phyloP scores from a whole-genome alignment of 2,797 vertebrate genomes.

The Alcedo atthis region DNA sequence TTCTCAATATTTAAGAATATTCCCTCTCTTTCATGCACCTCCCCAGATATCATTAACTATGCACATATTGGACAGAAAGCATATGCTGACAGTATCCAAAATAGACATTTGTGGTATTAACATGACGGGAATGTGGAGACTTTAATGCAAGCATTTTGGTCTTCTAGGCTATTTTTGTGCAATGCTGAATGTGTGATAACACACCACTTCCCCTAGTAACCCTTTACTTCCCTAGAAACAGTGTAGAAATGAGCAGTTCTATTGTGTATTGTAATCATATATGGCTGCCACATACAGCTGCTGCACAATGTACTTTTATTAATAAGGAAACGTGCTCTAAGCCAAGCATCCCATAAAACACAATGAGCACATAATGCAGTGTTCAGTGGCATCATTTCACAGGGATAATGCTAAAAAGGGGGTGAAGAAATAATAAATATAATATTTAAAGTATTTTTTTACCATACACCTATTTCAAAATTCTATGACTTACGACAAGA shows the following conservation, averaged over 20 bases:
- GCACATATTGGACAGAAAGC: neutral
- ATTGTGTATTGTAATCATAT: constrained; percentile 28
- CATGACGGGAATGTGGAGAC: neutral
- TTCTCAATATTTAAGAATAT: constrained; percentile 12
- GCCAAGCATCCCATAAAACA: neutral
- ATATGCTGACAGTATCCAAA: constrained; percentile 24
- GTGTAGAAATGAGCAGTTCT: constrained; percentile 54
- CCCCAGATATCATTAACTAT: neutral
- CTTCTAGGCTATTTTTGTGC: constrained; percentile 56
- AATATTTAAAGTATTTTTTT: neutral
- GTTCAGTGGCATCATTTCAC: neutral
- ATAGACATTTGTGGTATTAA: constrained; percentile 23
- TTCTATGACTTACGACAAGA: neutral
- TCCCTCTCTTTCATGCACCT: neutral
- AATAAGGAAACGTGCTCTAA: rapidly evolving
- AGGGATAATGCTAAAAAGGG: neutral
- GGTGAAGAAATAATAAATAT: neutral
- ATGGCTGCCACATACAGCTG: constrained; percentile 18
- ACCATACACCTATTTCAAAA: neutral
- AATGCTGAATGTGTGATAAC: constrained; percentile 51
- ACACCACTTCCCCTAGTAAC: constrained; percentile 67
- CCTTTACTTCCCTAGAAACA: constrained; percentile 69
- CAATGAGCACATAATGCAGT: neutral
- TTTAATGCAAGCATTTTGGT: constrained; percentile 28
- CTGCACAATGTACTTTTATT: constrained; percentile 26